Evolutionary conservation across 2,797 vertebrate species (phyloP).

Genomic region (Gastrophryne carolinensis): DNA sequence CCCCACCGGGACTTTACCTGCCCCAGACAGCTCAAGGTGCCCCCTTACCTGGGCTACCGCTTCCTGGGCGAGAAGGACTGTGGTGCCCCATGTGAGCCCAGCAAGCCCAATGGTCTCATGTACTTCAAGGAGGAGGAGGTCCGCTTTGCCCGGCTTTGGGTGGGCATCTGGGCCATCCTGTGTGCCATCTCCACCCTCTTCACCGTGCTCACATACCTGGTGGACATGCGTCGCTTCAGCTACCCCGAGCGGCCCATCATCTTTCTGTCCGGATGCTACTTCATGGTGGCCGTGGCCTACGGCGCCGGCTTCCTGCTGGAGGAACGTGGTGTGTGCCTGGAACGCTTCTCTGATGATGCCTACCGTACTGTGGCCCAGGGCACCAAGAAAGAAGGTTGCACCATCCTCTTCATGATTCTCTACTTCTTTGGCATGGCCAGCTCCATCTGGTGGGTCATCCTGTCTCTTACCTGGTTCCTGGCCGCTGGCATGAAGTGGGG

Average conservation of each 20-base stretch:
- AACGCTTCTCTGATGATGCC: constrained; percentile 87
- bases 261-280: constrained; percentile 90
- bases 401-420: constrained; percentile 88
- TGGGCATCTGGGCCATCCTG: constrained; percentile 91
- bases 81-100: constrained; percentile 90
- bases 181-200: constrained; percentile 87
- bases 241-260: constrained; percentile 91
- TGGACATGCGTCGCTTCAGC: constrained; percentile 83
- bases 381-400: constrained; percentile 90
- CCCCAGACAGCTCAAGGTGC: constrained; percentile 88
- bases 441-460: constrained; percentile 91
- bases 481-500: constrained; percentile 98
- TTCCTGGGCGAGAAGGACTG: constrained; percentile 94
- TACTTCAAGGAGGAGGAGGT: constrained; percentile 94
- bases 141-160: constrained; percentile 91
- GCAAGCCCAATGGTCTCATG: constrained; percentile 88
- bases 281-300: constrained; percentile 88
- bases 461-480: constrained; percentile 91
- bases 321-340: constrained; percentile 90
- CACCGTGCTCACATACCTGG: constrained; percentile 85
- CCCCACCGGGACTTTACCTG: constrained; percentile 77
- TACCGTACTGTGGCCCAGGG: constrained; percentile 93
- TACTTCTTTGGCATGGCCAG: constrained; percentile 93
- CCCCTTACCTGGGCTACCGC: constrained; percentile 87
- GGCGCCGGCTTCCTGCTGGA: constrained; percentile 84